A percentile compares a stretch with the other conserved stretches of the same genome.
Evolutionary conservation across 2,888 invertebrate genomes (phyloP).

Genomic region (Andrena fulva): DNA sequence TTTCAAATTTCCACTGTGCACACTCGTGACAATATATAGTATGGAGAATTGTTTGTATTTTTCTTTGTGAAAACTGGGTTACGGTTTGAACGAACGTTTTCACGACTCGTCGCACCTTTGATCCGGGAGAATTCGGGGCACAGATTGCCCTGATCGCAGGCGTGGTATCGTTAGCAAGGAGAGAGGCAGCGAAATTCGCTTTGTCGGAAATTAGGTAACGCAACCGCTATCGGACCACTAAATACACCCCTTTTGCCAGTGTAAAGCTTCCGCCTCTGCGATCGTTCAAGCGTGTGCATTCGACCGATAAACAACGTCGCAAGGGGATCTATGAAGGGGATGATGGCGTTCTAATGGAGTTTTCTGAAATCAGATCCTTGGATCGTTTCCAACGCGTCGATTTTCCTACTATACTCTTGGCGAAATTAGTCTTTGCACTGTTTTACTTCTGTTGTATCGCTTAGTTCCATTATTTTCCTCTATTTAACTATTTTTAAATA

Average conservation of each 20-base stretch:
- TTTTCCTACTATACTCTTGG: background rate
- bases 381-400: background rate
- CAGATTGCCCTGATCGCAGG: conserved; percentile 54
- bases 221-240: conserved; percentile 62
- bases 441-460: background rate
- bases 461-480: too few species aligned
- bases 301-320: conserved; percentile 9
- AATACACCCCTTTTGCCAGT: conserved; percentile 52
- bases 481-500: too few species aligned
- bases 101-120: conserved; percentile 33
- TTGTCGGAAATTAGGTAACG: conserved; percentile 69
- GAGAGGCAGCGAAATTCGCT: conserved; percentile 61
- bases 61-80: conserved; percentile 25
- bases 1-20: background rate
- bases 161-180: conserved; percentile 54
- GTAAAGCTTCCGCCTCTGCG: conserved; percentile 26
- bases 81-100: conserved; percentile 20
- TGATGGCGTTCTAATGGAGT: background rate
- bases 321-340: conserved; percentile 3
- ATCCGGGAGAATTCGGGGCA: conserved; percentile 59
- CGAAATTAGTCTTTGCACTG: background rate
- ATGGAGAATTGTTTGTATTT: conserved; percentile 8
- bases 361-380: conserved; percentile 17
- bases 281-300: conserved; percentile 13
- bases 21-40: too few species aligned